Evolutionary conservation across 1,140 invertebrate genomes (phyloP).

Genomic region (Eupristina koningsbergeri): DNA sequence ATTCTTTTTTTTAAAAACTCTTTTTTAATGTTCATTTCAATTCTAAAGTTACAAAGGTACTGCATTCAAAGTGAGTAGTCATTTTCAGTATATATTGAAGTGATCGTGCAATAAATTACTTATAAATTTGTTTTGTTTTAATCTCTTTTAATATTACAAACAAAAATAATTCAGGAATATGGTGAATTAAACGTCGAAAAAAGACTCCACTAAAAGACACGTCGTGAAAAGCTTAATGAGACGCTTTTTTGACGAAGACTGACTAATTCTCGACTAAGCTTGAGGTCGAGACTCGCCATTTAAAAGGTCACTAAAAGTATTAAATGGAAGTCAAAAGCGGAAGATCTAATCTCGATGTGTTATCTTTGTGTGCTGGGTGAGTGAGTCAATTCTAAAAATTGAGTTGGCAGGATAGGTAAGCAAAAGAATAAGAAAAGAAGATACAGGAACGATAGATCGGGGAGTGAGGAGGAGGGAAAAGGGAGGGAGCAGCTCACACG

Average conservation of each 20-base stretch:
- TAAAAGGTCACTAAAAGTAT: conserved; percentile 29
- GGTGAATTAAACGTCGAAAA: background rate
- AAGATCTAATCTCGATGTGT: background rate
- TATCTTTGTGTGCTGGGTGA: background rate
- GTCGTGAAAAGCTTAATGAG: background rate
- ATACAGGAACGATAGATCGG: background rate
- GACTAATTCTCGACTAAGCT: too few relatives aligned
- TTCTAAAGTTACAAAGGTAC: too few relatives aligned
- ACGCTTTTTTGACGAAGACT: background rate
- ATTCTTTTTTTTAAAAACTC: too few relatives aligned
- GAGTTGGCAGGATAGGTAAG: background rate
- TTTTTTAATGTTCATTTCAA: too few relatives aligned
- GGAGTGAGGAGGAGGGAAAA: background rate
- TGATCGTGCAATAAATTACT: too few relatives aligned
- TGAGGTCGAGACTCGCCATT: background rate
- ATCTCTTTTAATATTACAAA: too few relatives aligned
- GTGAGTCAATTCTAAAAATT: background rate
- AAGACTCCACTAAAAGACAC: background rate
- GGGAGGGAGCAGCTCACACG: background rate
- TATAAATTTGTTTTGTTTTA: too few relatives aligned
- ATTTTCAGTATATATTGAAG: too few relatives aligned
- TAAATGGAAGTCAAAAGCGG: conserved; percentile 17
- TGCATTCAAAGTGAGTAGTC: too few relatives aligned
- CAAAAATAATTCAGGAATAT: too few relatives aligned
- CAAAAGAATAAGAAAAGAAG: background rate